Percentiles rank a stretch among this genome's conserved stretches.
These are phyloP conservation scores for Lethrus apterus DNA, from an alignment of 1,140 invertebrate species.

Conservation along the genomic window DNA sequence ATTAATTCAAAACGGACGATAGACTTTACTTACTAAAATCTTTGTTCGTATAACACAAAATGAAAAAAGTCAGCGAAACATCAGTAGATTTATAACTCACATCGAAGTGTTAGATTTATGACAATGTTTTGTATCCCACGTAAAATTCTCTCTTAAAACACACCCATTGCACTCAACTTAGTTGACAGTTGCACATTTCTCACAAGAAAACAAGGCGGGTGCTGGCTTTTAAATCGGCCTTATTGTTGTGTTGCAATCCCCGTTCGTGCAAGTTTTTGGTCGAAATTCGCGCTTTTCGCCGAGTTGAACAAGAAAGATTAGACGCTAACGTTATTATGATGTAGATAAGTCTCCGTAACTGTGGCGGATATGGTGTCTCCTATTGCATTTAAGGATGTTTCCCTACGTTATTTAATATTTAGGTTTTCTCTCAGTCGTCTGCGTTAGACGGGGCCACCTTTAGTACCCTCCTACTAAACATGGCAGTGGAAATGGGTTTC, in stretches of 20 bases:
- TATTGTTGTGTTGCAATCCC: constrained; percentile 6
- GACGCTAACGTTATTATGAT: constrained; percentile 13
- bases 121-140: constrained; percentile 10
- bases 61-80: neutral
- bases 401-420: too few species aligned
- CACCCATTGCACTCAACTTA: constrained; percentile 10
- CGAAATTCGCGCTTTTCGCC: constrained; percentile 8
- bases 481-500: too few species aligned
- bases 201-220: constrained; percentile 2
- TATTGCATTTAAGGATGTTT: too few species aligned
- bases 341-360: constrained; percentile 13
- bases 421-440: too few species aligned
- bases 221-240: constrained; percentile 8
- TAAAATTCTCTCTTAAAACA: constrained; percentile 4
- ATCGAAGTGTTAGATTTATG: constrained; percentile 13
- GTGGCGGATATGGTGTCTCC: neutral
- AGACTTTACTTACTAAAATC: constrained; percentile 1
- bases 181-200: constrained; percentile 11
- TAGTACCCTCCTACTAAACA: too few species aligned
- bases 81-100: constrained; percentile 3
- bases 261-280: neutral
- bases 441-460: too few species aligned
- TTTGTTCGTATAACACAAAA: neutral
- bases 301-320: constrained; percentile 14
- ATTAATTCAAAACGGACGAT: neutral